Evolutionary conservation across 2,113 vertebrate genomes (phyloP).

Genomic region (Odocoileus virginianus): DNA sequence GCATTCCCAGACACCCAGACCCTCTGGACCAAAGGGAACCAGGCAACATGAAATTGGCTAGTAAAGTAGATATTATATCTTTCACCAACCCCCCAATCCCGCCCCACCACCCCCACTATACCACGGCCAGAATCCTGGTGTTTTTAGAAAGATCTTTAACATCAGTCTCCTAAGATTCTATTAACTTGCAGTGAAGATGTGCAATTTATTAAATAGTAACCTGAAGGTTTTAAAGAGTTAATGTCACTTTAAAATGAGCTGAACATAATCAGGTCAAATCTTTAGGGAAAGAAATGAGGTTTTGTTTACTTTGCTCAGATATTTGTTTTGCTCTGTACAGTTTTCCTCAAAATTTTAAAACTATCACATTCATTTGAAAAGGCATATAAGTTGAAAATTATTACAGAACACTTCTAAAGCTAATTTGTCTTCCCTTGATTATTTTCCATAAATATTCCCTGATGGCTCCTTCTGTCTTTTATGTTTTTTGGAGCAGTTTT

Average conservation of each 20-base stretch:
- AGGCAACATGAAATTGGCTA: neutral
- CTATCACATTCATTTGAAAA: constrained; percentile 28
- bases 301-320: constrained; percentile 29
- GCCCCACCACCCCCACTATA: neutral
- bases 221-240: neutral
- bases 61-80: neutral
- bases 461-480: constrained; percentile 43
- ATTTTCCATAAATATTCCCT: constrained; percentile 36
- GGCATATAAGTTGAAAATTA: constrained; percentile 8
- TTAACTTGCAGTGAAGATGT: neutral
- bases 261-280: neutral
- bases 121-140: neutral
- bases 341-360: constrained; percentile 30
- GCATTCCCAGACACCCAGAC: neutral
- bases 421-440: constrained; percentile 49
- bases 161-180: neutral
- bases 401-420: constrained; percentile 25
- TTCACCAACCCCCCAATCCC: neutral
- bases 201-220: constrained; percentile 20
- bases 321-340: neutral
- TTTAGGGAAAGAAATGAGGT: neutral
- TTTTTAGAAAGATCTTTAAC: constrained; percentile 26
- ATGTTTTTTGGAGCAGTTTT: constrained; percentile 31
- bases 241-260: neutral
- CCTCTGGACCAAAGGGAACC: neutral